Conservation (phyloP, 2,888 invertebrate genomes). For the Theodoxus fluviatilis region DNA sequence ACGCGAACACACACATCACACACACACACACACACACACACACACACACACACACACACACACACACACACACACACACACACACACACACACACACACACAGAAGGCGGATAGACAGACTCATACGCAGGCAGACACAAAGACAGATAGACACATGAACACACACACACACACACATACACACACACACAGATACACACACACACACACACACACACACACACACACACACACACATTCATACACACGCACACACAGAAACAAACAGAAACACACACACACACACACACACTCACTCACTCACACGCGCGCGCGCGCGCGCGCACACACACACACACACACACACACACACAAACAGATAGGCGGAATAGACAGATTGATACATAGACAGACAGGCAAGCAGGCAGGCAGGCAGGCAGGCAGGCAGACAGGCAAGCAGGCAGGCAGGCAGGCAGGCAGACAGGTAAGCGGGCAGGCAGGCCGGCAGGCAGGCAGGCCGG, state of each 20-base stretch:
- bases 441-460: too few species aligned
- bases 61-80: conserved; percentile 13
- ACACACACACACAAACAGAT: too few species aligned
- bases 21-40: not conserved
- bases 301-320: not conserved
- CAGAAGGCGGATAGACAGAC: conserved; percentile 16
- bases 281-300: not conserved
- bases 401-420: not conserved
- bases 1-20: not conserved
- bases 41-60: not conserved
- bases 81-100: not conserved
- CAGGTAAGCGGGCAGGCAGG: too few species aligned
- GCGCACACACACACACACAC: not conserved
- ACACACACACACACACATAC: not conserved
- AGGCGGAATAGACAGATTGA: too few species aligned
- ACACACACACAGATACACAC: not conserved
- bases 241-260: conserved; percentile 21
- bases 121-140: conserved; percentile 19
- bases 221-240: conserved; percentile 22
- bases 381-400: not conserved
- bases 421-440: not conserved
- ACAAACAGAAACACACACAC: not conserved
- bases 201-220: not conserved
- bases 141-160: not conserved
- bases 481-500: too few species aligned